Percentiles rank a stretch among this genome's conserved stretches.
phyloP scores from a whole-genome alignment of 2,888 invertebrate species.

The Lasioglossum morio region DNA sequence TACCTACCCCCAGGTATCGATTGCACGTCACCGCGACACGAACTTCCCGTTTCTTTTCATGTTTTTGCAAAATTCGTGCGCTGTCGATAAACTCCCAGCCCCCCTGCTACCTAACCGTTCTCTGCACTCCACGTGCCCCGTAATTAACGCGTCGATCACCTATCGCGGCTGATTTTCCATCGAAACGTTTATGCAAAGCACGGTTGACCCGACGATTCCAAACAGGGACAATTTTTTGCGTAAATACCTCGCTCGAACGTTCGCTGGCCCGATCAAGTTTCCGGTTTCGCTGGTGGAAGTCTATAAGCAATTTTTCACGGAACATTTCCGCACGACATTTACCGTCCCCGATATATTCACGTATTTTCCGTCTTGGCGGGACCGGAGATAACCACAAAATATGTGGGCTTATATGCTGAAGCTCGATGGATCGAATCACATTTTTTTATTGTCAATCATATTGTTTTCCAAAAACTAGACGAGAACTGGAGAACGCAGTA shows the following conservation, averaged over 20 bases:
- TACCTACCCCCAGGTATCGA: constrained; percentile 17
- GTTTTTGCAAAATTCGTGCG: constrained; percentile 10
- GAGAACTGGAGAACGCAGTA: no score
- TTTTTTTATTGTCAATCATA: no score
- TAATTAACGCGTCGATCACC: constrained; percentile 22
- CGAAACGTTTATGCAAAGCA: constrained; percentile 3
- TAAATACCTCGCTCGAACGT: neutral
- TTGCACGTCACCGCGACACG: constrained; percentile 11
- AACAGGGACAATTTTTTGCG: neutral
- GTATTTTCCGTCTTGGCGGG: neutral
- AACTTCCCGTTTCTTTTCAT: constrained; percentile 8
- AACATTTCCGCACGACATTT: neutral
- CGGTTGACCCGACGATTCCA: neutral
- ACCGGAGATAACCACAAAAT: neutral
- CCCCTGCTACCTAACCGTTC: neutral
- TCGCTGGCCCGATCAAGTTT: neutral
- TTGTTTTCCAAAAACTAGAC: no score
- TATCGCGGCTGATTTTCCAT: constrained; percentile 5
- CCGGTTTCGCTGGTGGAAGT: neutral
- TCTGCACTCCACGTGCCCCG: neutral
- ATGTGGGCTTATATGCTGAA: neutral
- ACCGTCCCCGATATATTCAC: neutral
- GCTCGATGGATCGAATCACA: no score
- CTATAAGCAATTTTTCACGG: neutral
- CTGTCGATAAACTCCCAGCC: neutral